A percentile compares a stretch with the other conserved stretches of the same genome.
These are phyloP conservation scores for Malaclemys terrapin DNA, from an alignment of 2,113 vertebrate species.

Conservation along the genomic window DNA sequence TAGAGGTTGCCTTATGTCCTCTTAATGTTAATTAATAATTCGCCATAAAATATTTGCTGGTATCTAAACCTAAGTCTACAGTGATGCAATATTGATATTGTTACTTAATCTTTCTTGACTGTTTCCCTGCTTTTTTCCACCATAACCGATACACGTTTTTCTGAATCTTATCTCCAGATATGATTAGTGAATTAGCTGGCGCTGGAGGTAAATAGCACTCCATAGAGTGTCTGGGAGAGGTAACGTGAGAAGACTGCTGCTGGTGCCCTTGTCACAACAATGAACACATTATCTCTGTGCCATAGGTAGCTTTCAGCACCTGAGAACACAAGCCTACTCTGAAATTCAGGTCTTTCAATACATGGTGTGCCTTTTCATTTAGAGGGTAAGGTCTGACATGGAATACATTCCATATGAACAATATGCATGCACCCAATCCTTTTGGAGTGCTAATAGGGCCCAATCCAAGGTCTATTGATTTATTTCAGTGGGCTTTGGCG, in stretches of 20 bases:
- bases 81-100: background rate
- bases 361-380: background rate
- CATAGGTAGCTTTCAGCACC: background rate
- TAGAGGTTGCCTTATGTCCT: background rate
- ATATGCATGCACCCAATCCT: background rate
- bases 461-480: background rate
- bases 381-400: background rate
- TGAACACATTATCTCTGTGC: background rate
- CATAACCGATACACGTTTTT: background rate
- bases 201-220: background rate
- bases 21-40: background rate
- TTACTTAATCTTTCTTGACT: background rate
- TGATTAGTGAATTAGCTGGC: background rate
- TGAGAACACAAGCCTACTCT: background rate
- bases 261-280: background rate
- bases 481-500: background rate
- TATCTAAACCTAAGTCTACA: background rate
- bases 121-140: background rate
- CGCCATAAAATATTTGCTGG: background rate
- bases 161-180: background rate
- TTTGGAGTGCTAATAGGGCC: background rate
- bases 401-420: background rate
- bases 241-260: background rate
- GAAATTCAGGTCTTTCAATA: background rate
- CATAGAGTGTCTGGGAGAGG: background rate